A percentile compares a stretch with the other conserved stretches of the same genome.
Evolutionary conservation across 2,888 invertebrate species (phyloP).

Genomic region (Calameuta pallipes): DNA sequence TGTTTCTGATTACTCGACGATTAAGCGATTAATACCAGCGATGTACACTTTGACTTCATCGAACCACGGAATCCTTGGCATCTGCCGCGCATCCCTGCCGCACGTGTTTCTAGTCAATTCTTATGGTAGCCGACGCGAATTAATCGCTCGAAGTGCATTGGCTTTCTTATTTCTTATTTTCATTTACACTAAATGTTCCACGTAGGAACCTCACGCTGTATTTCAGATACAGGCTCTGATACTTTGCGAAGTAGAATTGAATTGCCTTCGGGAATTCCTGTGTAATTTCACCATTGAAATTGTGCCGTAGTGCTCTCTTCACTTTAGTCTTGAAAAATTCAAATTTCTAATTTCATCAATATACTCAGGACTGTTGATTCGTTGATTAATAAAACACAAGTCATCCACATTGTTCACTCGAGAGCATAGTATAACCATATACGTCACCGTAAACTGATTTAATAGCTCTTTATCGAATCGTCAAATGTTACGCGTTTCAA

Average conservation of each 20-base stretch:
- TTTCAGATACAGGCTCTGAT: not conserved
- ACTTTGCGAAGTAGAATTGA: not conserved
- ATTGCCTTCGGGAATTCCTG: not conserved
- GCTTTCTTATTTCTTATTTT: not conserved
- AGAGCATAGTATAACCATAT: not conserved
- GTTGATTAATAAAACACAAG: not conserved
- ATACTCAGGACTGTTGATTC: not conserved
- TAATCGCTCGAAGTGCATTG: slow-evolving; percentile 26
- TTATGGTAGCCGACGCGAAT: slow-evolving; percentile 23
- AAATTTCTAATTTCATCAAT: not conserved
- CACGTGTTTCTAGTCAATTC: slow-evolving; percentile 3
- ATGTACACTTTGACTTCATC: not conserved
- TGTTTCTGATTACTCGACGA: slow-evolving; percentile 29
- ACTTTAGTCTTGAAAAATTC: not conserved
- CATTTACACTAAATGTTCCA: not conserved
- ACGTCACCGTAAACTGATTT: not conserved
- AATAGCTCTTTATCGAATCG: not conserved
- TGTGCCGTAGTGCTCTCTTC: not conserved
- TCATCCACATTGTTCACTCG: not conserved
- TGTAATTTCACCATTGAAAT: not conserved
- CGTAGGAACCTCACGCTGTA: no score
- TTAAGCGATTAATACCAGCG: slow-evolving; percentile 16
- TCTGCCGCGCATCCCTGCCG: not conserved
- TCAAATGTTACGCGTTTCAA: not conserved
- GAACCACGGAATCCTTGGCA: not conserved